Conservation (phyloP, 2,797 vertebrate species). For the Poeciliopsis infans region DNA sequence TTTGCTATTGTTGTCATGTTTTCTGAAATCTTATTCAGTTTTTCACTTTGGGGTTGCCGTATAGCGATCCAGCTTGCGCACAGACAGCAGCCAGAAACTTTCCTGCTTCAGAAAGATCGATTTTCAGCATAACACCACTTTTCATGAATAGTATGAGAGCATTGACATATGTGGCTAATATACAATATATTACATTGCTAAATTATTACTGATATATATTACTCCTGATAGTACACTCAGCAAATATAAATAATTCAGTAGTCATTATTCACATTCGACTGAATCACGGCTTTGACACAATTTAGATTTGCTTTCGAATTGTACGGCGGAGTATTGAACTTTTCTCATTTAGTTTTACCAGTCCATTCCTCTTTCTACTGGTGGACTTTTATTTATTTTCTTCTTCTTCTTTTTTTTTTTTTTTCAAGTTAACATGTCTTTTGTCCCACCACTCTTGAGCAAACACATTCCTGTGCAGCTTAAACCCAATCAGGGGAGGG, state of each 20-base stretch:
- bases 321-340: conserved; percentile 10
- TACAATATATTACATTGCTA: conserved; percentile 48
- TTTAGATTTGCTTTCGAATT: conserved; percentile 16
- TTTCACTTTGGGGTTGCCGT: not conserved
- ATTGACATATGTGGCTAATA: conserved; percentile 59
- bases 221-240: conserved; percentile 51
- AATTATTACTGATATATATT: conserved; percentile 61
- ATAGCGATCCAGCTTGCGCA: conserved; percentile 4
- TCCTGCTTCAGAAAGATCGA: conserved; percentile 31
- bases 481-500: not conserved
- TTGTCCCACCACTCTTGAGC: conserved; percentile 7
- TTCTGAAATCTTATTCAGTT: not conserved
- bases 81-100: conserved; percentile 21
- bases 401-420: too few relatives aligned
- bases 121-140: conserved; percentile 31
- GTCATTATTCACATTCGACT: conserved; percentile 65
- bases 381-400: conserved; percentile 19
- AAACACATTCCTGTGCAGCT: conserved; percentile 4
- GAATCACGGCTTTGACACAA: conserved; percentile 55
- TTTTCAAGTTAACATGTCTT: conserved; percentile 18
- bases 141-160: conserved; percentile 49
- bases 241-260: conserved; percentile 64
- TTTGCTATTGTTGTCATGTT: not conserved
- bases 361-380: conserved; percentile 13
- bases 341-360: conserved; percentile 43